Conservation (phyloP, 2,797 vertebrate species). For the Sphenopsis melanotis region DNA sequence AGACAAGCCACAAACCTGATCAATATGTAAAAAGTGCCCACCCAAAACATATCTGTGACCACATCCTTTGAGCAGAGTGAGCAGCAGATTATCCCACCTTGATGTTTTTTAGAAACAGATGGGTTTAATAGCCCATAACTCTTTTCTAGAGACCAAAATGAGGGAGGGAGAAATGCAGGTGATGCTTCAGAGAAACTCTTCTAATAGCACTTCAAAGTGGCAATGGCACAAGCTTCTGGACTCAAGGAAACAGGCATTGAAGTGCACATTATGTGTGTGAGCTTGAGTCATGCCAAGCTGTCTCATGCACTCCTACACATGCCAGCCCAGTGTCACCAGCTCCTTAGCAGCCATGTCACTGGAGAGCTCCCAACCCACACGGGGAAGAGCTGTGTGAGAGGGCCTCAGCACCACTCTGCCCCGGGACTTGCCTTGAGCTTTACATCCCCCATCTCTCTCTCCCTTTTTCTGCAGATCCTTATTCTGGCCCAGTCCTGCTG, state of each 20-base stretch:
- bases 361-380: neutral
- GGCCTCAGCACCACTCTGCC: neutral
- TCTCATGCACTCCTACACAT: neutral
- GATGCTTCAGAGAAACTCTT: neutral
- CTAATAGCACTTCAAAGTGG: neutral
- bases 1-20: neutral
- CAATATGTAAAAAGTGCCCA: neutral
- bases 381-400: accelerated
- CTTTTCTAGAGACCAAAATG: neutral
- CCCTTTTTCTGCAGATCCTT: neutral
- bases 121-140: neutral
- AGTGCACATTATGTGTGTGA: neutral
- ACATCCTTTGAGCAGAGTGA: neutral
- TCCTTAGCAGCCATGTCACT: neutral
- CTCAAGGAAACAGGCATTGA: neutral
- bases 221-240: neutral
- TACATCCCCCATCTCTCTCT: neutral
- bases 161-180: neutral
- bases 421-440: neutral
- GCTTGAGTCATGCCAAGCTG: neutral
- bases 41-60: neutral
- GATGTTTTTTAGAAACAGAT: neutral
- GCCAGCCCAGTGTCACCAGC: neutral
- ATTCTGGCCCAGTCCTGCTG: neutral
- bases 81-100: neutral